Percentiles rank a stretch among this genome's conserved stretches.
Evolutionary conservation across 2,888 invertebrate genomes (phyloP).

Genomic region (Malacosoma neustria): DNA sequence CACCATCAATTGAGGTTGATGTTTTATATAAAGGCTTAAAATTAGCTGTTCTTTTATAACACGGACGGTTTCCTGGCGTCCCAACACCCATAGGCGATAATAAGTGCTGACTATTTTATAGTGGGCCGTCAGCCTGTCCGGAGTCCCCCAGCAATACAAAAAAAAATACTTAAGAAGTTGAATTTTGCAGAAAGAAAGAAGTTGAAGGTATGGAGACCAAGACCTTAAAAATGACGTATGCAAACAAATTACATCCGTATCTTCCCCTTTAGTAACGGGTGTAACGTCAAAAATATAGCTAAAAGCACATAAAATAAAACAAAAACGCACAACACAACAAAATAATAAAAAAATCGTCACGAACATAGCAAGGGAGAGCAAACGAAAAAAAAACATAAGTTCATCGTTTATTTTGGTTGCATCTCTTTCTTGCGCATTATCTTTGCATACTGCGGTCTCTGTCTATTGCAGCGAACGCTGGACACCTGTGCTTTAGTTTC

Average conservation of each 20-base stretch:
- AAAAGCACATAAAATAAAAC: conserved; percentile 66
- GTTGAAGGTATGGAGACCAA: too few relatives aligned
- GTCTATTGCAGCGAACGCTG: conserved; percentile 62
- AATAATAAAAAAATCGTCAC: conserved; percentile 69
- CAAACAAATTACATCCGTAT: not conserved
- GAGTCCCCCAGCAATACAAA: too few relatives aligned
- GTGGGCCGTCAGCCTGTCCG: too few relatives aligned
- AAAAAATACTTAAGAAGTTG: too few relatives aligned
- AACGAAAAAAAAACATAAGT: conserved; percentile 69
- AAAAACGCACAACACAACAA: conserved; percentile 61
- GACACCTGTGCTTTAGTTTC: conserved; percentile 76
- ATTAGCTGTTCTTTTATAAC: too few relatives aligned
- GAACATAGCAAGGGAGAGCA: conserved; percentile 74
- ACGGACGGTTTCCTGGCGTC: too few relatives aligned
- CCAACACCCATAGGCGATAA: too few relatives aligned
- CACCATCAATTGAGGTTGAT: too few relatives aligned
- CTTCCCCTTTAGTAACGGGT: not conserved
- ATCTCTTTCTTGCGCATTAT: conserved; percentile 38
- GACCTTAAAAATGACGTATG: too few relatives aligned
- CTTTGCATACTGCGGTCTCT: conserved; percentile 35
- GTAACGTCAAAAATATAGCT: conserved; percentile 55
- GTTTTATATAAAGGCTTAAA: too few relatives aligned
- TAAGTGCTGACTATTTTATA: too few relatives aligned
- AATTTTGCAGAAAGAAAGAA: too few relatives aligned
- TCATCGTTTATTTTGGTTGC: conserved; percentile 74